phyloP scores from a whole-genome alignment of 2,888 invertebrate genomes.

The Colletes collaris region DNA sequence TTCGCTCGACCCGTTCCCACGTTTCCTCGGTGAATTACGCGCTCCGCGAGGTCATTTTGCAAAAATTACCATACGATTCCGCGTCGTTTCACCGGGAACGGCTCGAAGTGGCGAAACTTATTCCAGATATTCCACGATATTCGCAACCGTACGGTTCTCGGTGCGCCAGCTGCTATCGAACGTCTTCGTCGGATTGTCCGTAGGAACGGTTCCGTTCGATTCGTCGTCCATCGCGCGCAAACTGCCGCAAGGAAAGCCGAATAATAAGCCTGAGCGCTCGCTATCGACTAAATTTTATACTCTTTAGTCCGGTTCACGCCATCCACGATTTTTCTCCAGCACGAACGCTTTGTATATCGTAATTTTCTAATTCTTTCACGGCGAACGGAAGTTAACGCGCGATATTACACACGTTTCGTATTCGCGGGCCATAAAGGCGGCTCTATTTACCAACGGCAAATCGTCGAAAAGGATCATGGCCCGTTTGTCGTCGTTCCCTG shows the following conservation, averaged over 20 bases:
- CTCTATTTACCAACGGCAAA: slow-evolving; percentile 47
- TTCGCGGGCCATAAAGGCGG: slow-evolving; percentile 33
- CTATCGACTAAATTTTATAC: too few relatives aligned
- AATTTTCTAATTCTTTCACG: too few relatives aligned
- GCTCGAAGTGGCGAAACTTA: slow-evolving; percentile 25
- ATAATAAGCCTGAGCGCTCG: not conserved
- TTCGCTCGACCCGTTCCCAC: not conserved
- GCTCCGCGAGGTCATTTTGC: not conserved
- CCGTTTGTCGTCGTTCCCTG: slow-evolving; percentile 58
- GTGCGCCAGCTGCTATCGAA: slow-evolving; percentile 61
- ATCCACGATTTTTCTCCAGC: too few relatives aligned
- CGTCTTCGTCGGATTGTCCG: slow-evolving; percentile 57
- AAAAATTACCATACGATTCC: slow-evolving; percentile 31
- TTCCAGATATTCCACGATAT: slow-evolving; percentile 19
- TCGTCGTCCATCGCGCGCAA: slow-evolving; percentile 40
- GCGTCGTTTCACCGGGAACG: slow-evolving; percentile 23
- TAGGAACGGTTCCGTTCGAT: slow-evolving; percentile 68
- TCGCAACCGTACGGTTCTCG: slow-evolving; percentile 31
- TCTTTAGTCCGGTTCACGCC: too few relatives aligned
- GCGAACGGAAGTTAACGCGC: too few relatives aligned
- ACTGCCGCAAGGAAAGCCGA: not conserved
- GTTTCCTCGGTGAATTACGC: not conserved
- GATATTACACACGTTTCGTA: not conserved
- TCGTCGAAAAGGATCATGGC: slow-evolving; percentile 53
- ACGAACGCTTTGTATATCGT: too few relatives aligned